Evolutionary conservation across 1,140 invertebrate genomes (phyloP), one percentile per base, ranked within the genome.

Genomic region (Drosophila ohnishii): DNA sequence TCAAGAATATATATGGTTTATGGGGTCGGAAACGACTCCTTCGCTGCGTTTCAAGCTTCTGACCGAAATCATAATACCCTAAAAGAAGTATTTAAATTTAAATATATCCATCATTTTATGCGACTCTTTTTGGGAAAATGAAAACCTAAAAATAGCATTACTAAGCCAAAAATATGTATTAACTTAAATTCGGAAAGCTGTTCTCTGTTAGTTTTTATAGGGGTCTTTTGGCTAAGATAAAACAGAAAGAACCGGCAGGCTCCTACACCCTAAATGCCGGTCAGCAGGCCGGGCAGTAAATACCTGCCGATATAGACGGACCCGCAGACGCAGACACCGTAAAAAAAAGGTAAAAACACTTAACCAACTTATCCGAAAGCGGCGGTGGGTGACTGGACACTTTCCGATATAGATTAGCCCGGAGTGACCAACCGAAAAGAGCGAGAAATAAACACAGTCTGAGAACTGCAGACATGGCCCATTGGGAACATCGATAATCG

Each of bases 301-400:
- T 72, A 72, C 42, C 66, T 50, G 1, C 13, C n/a, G 66, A 72
- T 59, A 72, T 50, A 72, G 69, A 71, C 65, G 67, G 40, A 35
- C 35, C n/a, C 35, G 35, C 53, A 72, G 69, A 55, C 65, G 34
- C 37, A 53, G 63, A 71, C 67, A 50, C 35, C 39, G 65, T 71
- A 71, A 71, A 64, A 58, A 1, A 47, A 22, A 47, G 45, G 45
- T 28, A 47, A 47, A 47, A 58, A 8, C 35, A 71, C 67, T 70
- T 59, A 30, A 40, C 42, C 44, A 71, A 58, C 65, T 66, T 69
- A 69, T 69, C 67, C 67, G 53, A 70, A 64, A 35, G 13, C 35
- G 65, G 32, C 22, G 11, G 28, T 39, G 64, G 14, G 30, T 71
- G 67, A 71, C 65, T 71, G 66, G 66, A 1, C 42, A 50, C 5